A percentile compares a stretch with the other conserved stretches of the same genome.
Evolutionary conservation across 1,140 invertebrate species (phyloP).

Genomic region (Limonius californicus): DNA sequence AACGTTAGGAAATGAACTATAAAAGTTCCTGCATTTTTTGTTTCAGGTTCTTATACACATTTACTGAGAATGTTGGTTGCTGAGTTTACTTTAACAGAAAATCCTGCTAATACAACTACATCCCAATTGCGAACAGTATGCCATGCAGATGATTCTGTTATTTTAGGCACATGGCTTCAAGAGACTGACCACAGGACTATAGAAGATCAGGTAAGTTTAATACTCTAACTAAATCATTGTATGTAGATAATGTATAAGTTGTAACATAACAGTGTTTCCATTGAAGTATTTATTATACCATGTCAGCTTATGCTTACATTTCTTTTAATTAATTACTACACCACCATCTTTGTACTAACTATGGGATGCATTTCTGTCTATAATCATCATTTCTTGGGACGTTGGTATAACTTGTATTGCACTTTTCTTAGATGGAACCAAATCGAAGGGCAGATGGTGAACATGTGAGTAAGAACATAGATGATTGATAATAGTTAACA

Average conservation of each 20-base stretch:
- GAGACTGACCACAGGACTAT: constrained; percentile 95
- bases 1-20: too few relatives aligned
- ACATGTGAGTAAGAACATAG: constrained; percentile 60
- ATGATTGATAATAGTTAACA: not conserved
- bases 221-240: too few relatives aligned
- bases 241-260: too few relatives aligned
- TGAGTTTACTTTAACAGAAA: constrained; percentile 94
- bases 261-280: too few relatives aligned
- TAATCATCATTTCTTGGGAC: not conserved
- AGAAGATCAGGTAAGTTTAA: constrained; percentile 85
- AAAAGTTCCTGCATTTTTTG: too few relatives aligned
- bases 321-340: not conserved
- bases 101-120: constrained; percentile 90
- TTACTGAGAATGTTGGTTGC: constrained; percentile 91
- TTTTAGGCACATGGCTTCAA: constrained; percentile 83
- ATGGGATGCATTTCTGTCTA: not conserved
- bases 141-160: constrained; percentile 85
- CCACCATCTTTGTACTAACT: not conserved
- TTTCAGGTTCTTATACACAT: constrained; percentile 72
- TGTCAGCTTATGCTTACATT: not conserved
- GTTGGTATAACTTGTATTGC: constrained; percentile 10
- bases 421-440: constrained; percentile 64
- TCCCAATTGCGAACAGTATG: constrained; percentile 82
- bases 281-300: too few relatives aligned
- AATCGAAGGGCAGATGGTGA: constrained; percentile 68